Percentiles rank a stretch among this genome's conserved stretches.
These are phyloP conservation scores for Norana najaformis DNA, from an alignment of 2,888 invertebrate genomes.

Conservation along the genomic window DNA sequence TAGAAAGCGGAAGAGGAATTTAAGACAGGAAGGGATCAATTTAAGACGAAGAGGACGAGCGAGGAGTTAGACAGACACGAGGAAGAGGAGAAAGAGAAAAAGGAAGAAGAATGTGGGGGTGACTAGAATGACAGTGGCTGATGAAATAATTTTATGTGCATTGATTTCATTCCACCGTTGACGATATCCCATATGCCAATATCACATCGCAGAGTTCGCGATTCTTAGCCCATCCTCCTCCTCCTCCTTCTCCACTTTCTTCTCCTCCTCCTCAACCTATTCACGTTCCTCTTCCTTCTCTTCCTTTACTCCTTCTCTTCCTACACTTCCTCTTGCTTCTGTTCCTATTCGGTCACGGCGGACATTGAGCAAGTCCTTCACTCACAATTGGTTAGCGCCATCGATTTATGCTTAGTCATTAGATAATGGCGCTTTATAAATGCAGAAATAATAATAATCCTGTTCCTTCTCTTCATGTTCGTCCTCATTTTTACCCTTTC, in stretches of 20 bases:
- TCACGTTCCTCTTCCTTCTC: neutral
- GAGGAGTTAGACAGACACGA: neutral
- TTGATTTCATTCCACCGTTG: neutral
- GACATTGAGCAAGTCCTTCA: too few species aligned
- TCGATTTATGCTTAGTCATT: too few species aligned
- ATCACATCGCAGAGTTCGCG: neutral
- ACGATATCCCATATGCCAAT: neutral
- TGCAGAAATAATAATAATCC: too few species aligned
- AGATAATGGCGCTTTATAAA: too few species aligned
- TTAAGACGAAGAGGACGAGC: neutral
- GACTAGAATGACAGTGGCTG: neutral
- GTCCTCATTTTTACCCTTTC: too few species aligned
- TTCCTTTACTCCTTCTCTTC: neutral
- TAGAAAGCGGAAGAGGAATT: too few species aligned
- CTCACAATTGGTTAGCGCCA: too few species aligned
- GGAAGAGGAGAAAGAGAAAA: neutral
- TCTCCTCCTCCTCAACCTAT: neutral
- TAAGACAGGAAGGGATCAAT: too few species aligned
- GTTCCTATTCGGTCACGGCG: too few species aligned
- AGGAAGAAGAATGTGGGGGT: neutral
- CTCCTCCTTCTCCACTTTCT: neutral
- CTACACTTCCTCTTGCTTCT: too few species aligned
- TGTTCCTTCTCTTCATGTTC: too few species aligned
- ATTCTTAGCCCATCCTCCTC: neutral
- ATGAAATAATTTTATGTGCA: neutral